A percentile compares a stretch with the other conserved stretches of the same genome.
Conservation (phyloP, 2,113 vertebrate species). For the Litocranius walleri region DNA sequence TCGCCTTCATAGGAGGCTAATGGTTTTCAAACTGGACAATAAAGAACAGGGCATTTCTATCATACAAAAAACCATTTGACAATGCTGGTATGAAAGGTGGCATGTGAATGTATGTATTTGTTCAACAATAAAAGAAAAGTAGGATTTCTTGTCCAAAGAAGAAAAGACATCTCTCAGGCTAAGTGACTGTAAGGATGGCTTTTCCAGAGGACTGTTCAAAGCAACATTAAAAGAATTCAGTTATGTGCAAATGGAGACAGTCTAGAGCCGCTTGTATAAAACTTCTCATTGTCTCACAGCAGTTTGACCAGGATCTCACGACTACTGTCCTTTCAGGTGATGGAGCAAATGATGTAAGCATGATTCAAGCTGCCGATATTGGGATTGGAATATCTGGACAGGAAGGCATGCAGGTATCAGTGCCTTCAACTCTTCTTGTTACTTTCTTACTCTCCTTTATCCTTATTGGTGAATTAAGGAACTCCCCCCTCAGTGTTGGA, state of each 20-base stretch:
- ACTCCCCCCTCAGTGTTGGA: not conserved
- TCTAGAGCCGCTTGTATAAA: not conserved
- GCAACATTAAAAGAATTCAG: not conserved
- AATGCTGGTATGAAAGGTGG: not conserved
- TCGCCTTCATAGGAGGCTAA: too few relatives aligned
- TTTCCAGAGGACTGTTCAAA: not conserved
- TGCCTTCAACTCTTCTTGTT: not conserved
- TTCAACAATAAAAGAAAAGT: not conserved
- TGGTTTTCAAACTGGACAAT: not conserved
- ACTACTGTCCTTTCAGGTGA: conserved; percentile 85
- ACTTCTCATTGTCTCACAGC: not conserved
- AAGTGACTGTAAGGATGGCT: not conserved
- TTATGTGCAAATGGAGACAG: not conserved
- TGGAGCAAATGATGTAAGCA: conserved; percentile 96
- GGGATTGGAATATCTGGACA: conserved; percentile 95
- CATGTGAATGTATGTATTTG: not conserved
- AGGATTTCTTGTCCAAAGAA: not conserved
- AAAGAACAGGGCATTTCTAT: not conserved
- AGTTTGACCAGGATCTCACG: not conserved
- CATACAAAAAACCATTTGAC: not conserved
- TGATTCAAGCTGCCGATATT: conserved; percentile 96
- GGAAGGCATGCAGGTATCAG: conserved; percentile 95
- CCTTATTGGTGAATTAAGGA: not conserved
- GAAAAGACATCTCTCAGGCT: not conserved
- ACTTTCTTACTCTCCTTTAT: not conserved